Evolutionary conservation across 2,113 vertebrate species (phyloP).

Genomic region (Cyphomyrus plagiostoma): DNA sequence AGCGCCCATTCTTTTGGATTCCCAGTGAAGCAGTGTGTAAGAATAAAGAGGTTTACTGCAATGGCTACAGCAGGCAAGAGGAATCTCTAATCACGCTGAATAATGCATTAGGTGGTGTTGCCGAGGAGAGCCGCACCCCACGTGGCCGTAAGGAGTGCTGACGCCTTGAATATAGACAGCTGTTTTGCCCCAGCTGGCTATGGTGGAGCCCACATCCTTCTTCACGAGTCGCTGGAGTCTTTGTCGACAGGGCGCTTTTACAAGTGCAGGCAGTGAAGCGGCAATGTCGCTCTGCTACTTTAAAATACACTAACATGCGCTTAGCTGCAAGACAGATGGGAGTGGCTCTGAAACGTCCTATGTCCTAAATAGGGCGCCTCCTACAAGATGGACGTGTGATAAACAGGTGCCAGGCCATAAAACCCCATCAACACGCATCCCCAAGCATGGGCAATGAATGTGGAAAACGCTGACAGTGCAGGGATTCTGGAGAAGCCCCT

Average conservation of each 20-base stretch:
- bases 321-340: not conserved
- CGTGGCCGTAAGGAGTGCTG: conserved; percentile 20
- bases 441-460: not conserved
- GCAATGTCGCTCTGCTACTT: conserved; percentile 11
- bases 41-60: not conserved
- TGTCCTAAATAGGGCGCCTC: not conserved
- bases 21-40: not conserved
- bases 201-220: conserved; percentile 23
- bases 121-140: not conserved
- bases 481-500: not conserved
- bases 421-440: not conserved
- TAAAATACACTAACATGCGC: not conserved
- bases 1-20: not conserved
- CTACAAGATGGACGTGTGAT: not conserved
- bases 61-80: not conserved
- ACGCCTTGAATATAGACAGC: conserved; percentile 41
- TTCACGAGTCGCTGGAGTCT: conserved; percentile 16
- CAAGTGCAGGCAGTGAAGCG: conserved; percentile 10
- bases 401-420: not conserved
- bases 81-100: conserved; percentile 22
- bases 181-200: conserved; percentile 35
- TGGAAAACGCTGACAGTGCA: not conserved
- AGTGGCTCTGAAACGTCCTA: not conserved
- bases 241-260: conserved; percentile 21
- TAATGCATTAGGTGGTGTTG: conserved; percentile 29